Percentiles rank a stretch among this genome's conserved stretches.
Conservation (phyloP, 2,797 vertebrate genomes). For the Epinephelus malabaricus region DNA sequence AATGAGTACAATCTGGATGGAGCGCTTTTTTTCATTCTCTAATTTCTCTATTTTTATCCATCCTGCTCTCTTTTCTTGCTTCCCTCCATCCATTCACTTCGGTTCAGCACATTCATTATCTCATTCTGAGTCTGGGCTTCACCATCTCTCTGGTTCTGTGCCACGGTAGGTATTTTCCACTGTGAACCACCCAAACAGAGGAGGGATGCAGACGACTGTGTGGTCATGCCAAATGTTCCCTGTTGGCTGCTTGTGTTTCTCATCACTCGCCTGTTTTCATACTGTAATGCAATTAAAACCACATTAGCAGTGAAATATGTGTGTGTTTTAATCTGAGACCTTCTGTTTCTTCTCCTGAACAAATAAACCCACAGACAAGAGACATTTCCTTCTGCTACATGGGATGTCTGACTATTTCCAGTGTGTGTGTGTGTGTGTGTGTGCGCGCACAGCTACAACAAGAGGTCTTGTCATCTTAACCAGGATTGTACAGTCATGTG, state of each 20-base stretch:
- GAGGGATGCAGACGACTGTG: constrained; percentile 22
- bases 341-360: constrained; percentile 46
- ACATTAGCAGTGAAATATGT: constrained; percentile 36
- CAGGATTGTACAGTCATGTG: constrained; percentile 77
- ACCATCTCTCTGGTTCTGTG: constrained; percentile 19
- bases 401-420: constrained; percentile 42
- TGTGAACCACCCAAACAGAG: neutral
- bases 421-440: constrained; percentile 11
- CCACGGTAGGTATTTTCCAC: constrained; percentile 29
- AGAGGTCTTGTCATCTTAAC: constrained; percentile 67
- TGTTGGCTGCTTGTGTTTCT: constrained; percentile 45
- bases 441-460: constrained; percentile 42
- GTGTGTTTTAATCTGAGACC: constrained; percentile 25
- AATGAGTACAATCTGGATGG: constrained; percentile 24
- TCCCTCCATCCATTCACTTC: constrained; percentile 11
- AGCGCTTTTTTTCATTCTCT: neutral
- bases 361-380: constrained; percentile 47
- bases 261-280: constrained; percentile 43
- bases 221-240: constrained; percentile 25
- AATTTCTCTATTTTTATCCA: constrained; percentile 24
- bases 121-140: constrained; percentile 9
- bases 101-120: constrained; percentile 1
- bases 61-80: neutral
- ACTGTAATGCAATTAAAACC: constrained; percentile 47
- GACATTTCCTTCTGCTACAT: constrained; percentile 14